phyloP scores from a whole-genome alignment of 2,888 invertebrate species.

The Rotaria magnacalcarata region DNA sequence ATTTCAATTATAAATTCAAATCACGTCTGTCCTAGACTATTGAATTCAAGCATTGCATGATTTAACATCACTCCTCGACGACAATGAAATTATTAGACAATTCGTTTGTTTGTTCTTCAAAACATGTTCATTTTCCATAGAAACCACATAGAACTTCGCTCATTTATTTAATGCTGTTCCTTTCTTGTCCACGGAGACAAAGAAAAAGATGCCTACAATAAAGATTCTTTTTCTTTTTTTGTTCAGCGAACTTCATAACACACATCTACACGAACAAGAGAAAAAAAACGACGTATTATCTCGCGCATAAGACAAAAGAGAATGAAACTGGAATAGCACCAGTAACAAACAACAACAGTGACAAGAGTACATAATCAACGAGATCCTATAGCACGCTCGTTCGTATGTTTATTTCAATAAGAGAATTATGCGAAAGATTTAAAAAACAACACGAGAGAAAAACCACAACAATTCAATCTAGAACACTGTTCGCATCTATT shows the following conservation, averaged over 20 bases:
- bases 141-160: background rate
- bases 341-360: background rate
- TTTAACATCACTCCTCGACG: too few relatives aligned
- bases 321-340: slow-evolving; percentile 5
- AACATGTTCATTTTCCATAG: too few relatives aligned
- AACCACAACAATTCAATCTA: background rate
- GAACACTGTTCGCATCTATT: background rate
- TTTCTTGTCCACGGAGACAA: background rate
- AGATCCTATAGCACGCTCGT: background rate
- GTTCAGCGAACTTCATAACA: background rate
- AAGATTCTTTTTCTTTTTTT: background rate
- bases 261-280: background rate
- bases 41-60: too few relatives aligned
- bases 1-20: too few relatives aligned
- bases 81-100: too few relatives aligned
- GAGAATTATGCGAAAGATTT: background rate
- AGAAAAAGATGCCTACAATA: background rate
- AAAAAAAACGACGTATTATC: background rate
- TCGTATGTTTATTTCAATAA: background rate
- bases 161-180: background rate
- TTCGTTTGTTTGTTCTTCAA: too few relatives aligned
- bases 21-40: too few relatives aligned
- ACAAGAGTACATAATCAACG: background rate
- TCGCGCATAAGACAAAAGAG: background rate
- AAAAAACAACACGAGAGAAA: background rate